Evolutionary conservation across 2,113 vertebrate genomes (phyloP).

Genomic region (cattle (Bos taurus)): ARS-UCD2.0 NC_037351.1:6729501-6730000

Average conservation of each 20-base stretch:
- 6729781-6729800: not conserved
- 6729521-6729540: slow-evolving; percentile 17
- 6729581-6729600: slow-evolving; percentile 51
- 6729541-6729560: slow-evolving; percentile 50
- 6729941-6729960: not conserved
- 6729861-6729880: fast-evolving
- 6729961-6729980: not conserved
- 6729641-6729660: slow-evolving; percentile 29
- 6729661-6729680: slow-evolving; percentile 30
- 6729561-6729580: slow-evolving; percentile 59
- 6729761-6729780: not conserved
- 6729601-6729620: slow-evolving; percentile 63
- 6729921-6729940: not conserved
- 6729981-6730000: not conserved
- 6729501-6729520: slow-evolving; percentile 25
- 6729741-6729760: not conserved
- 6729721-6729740: not conserved
- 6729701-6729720: not conserved
- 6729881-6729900: not conserved
- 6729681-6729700: not conserved
- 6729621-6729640: not conserved
- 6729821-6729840: not conserved
- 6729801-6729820: not conserved
- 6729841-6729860: not conserved
- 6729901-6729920: not conserved